A percentile compares a stretch with the other conserved stretches of the same genome.
Evolutionary conservation across 1,140 invertebrate species (phyloP).

Genomic region (Zaprionus capensis): DNA sequence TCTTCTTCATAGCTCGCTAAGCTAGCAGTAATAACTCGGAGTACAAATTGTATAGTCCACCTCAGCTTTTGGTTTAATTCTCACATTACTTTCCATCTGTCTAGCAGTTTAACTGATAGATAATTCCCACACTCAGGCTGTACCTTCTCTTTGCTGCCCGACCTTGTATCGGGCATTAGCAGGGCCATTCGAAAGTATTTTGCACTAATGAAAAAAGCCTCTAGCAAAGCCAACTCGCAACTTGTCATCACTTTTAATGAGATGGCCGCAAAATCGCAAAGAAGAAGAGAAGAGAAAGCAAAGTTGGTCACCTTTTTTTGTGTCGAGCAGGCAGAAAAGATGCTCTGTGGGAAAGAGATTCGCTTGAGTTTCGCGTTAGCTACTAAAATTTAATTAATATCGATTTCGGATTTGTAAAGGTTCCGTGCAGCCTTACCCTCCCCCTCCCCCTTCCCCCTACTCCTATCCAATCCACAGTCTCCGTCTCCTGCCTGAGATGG

Average conservation of each 20-base stretch:
- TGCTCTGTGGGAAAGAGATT: not conserved
- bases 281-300: slow-evolving; percentile 16
- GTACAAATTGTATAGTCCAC: not conserved
- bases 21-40: not conserved
- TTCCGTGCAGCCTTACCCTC: slow-evolving; percentile 24
- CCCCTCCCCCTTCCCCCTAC: not conserved
- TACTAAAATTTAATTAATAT: slow-evolving; percentile 81
- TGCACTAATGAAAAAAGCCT: slow-evolving; percentile 45
- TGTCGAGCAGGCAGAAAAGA: not conserved
- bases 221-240: slow-evolving; percentile 38
- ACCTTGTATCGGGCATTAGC: slow-evolving; percentile 8
- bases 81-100: slow-evolving; percentile 33
- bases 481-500: not conserved
- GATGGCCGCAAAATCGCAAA: slow-evolving; percentile 63
- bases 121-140: not conserved
- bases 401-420: slow-evolving; percentile 81
- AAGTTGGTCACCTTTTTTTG: slow-evolving; percentile 34
- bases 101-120: not conserved
- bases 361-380: slow-evolving; percentile 47
- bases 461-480: not conserved
- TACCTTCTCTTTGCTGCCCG: not conserved
- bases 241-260: slow-evolving; percentile 81
- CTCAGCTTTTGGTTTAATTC: not conserved
- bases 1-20: too few species aligned
- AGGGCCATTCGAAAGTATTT: slow-evolving; percentile 24